These are phyloP conservation scores for Pseudois nayaur DNA, from an alignment of 2,113 vertebrate genomes.

Conservation along the genomic window DNA sequence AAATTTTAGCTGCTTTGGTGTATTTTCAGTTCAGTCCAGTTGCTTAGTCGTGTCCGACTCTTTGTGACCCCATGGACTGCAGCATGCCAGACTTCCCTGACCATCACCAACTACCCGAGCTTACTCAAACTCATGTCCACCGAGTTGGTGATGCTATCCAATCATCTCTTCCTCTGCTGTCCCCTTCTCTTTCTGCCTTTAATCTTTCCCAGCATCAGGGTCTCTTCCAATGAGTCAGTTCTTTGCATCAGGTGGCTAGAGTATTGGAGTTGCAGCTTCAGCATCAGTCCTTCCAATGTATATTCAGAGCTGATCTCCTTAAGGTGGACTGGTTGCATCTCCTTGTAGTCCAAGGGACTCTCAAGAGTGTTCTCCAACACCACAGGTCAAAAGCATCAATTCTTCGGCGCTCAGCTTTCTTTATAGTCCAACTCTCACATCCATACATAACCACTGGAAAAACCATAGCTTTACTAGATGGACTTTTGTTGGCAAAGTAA, in stretches of 20 bases:
- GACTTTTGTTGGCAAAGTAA: background rate
- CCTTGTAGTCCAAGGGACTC: background rate
- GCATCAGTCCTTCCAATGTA: background rate
- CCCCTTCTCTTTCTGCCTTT: background rate
- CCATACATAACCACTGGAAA: background rate
- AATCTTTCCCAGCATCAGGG: background rate
- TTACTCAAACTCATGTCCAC: background rate
- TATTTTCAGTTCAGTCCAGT: background rate
- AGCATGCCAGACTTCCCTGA: background rate
- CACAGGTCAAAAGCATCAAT: background rate
- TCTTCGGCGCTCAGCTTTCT: background rate
- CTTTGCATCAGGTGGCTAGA: background rate
- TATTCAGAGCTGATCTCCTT: background rate
- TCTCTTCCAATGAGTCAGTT: background rate
- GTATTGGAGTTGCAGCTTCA: background rate
- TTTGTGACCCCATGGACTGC: background rate
- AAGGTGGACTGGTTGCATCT: background rate
- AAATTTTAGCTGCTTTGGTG: background rate
- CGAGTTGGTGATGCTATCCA: background rate
- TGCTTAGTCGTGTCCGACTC: rapidly evolving
- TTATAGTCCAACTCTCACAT: background rate
- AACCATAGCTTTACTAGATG: background rate
- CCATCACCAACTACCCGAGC: background rate
- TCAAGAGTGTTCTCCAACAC: background rate
- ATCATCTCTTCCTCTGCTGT: background rate